Conservation (phyloP, 2,797 vertebrate species). For the Acestrorhynchus altus region DNA sequence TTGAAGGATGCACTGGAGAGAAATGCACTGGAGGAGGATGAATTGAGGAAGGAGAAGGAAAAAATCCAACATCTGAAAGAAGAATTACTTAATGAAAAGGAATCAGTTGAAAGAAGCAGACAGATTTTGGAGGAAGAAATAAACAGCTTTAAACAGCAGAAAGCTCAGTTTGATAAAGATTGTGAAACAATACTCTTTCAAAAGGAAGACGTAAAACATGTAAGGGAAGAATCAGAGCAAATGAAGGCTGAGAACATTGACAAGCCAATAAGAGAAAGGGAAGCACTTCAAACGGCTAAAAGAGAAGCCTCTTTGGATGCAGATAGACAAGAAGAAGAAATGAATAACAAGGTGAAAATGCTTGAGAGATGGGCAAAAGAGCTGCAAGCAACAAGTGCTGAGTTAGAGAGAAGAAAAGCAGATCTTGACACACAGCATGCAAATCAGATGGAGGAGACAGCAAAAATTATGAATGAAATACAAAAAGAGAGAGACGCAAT, state of each 20-base stretch:
- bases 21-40: neutral
- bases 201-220: neutral
- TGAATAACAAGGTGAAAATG: neutral
- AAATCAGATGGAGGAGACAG: constrained; percentile 10
- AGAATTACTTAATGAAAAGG: constrained; percentile 8
- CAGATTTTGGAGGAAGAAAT: constrained; percentile 22
- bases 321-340: constrained; percentile 2
- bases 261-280: neutral
- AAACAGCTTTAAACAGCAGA: constrained; percentile 8
- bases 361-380: constrained; percentile 8
- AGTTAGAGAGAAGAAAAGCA: neutral
- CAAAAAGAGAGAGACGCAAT: neutral
- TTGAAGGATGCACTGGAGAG: neutral
- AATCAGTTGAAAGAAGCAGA: constrained; percentile 24
- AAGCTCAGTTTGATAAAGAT: neutral
- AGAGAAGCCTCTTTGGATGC: neutral
- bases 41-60: neutral
- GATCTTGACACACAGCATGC: neutral
- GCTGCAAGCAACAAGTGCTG: neutral
- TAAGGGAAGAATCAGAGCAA: constrained; percentile 11
- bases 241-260: constrained; percentile 8
- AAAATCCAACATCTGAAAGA: neutral
- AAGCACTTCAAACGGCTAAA: neutral
- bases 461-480: neutral
- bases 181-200: neutral